Evolutionary conservation across 2,113 vertebrate genomes (phyloP), one percentile per base, ranked within the genome.

Genomic region (Rattus rattus): DNA sequence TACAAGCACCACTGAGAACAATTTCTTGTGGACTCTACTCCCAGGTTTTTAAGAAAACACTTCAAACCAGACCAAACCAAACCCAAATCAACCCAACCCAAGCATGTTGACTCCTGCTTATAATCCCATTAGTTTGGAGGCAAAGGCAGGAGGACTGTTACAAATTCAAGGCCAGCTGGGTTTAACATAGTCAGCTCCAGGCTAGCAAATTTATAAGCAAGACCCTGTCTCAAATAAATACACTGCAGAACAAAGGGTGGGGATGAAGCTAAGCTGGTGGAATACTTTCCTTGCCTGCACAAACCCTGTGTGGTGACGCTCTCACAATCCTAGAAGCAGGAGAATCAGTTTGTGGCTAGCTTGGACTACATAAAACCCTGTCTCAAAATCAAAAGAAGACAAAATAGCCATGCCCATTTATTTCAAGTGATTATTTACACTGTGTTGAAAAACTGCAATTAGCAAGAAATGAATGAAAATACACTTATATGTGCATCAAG

Each of bases 11-110:
- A 85, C 93, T 79, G 84, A 76, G 88, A 95, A 98, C 97, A 98
- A 98, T 90, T 98, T 81, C 67, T 97, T 95, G 67, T 86, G 75
- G 22, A 98, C 88, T 12, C 95, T 97, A 91, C 70, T 98, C 72
- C 92, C 96, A 85, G 73, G 94, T 95, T 98, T 92, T 98, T 92
- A 91, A 95, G 85, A 98, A 98, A 97, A 97, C 10, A 73, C 33
- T 30, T 24, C 52, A 72, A 43, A n/a, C 5, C 49, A 70, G 49
- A 65, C 24, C 30, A 83, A 65, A 65, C 16, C 84, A n/a, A 33
- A 33, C 36, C 67, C 20, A 28, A 67, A 22, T 65, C 63, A 67
- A 70, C 47, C 63, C 85, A 87, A 2, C n/a, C 20, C 13, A n/a
- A 17, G 13, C 33, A n/a, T 54, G 28, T 36, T 70, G 85, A 70